These are phyloP conservation scores for Ornithoptera priamus DNA, from an alignment of 2,888 invertebrate genomes.

Conservation along the genomic window DNA sequence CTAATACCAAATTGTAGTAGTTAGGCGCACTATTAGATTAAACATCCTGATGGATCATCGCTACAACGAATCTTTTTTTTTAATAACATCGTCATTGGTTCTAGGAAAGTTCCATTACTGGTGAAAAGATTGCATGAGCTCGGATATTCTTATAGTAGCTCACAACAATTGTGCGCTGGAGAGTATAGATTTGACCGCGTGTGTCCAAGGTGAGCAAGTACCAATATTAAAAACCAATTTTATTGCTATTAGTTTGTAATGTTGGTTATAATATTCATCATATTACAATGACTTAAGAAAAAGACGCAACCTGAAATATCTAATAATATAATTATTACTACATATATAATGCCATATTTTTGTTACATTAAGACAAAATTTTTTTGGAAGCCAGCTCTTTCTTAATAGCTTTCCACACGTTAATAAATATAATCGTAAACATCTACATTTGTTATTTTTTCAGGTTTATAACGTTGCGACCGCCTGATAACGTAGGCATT, in stretches of 20 bases:
- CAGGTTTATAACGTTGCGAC: conserved; percentile 77
- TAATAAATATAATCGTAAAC: not conserved
- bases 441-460: conserved; percentile 16
- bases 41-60: too few species aligned
- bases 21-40: too few species aligned
- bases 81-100: not conserved
- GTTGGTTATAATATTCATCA: too few species aligned
- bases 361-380: too few species aligned
- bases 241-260: not conserved
- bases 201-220: conserved; percentile 71
- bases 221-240: not conserved
- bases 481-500: conserved; percentile 55
- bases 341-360: too few species aligned
- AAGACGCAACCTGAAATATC: too few species aligned
- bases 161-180: conserved; percentile 66
- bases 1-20: too few species aligned
- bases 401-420: not conserved
- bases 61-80: not conserved
- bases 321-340: too few species aligned
- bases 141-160: conserved; percentile 68
- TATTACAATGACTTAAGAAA: too few species aligned
- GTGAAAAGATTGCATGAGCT: conserved; percentile 65
- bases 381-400: too few species aligned
- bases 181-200: conserved; percentile 80
- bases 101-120: conserved; percentile 70